These are phyloP conservation scores for Nycticryphes semicollaris DNA, from an alignment of 2,113 vertebrate genomes.

Conservation along the genomic window DNA sequence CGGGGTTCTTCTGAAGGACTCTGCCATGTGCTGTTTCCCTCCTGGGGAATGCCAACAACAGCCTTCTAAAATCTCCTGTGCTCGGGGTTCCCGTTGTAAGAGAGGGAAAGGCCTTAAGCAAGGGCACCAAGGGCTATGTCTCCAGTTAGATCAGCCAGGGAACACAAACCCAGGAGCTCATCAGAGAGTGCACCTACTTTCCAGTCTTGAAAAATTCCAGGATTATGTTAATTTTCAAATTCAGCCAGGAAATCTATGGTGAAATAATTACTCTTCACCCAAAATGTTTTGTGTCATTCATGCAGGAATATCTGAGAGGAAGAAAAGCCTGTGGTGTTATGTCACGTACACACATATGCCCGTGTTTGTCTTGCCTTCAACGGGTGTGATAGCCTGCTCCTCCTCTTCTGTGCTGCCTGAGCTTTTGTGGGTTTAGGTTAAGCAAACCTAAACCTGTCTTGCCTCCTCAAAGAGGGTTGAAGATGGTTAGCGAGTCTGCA, in stretches of 20 bases:
- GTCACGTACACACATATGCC: fast-evolving
- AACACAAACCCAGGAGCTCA: neutral
- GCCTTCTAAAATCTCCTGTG: neutral
- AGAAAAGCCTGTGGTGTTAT: neutral
- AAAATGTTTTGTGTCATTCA: neutral
- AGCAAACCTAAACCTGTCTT: neutral
- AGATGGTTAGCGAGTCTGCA: neutral
- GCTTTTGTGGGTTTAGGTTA: neutral
- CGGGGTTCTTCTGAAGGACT: neutral
- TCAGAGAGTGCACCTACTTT: neutral
- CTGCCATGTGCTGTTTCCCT: neutral
- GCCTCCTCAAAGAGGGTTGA: neutral
- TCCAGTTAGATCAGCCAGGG: neutral
- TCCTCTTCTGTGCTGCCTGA: neutral
- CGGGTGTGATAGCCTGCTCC: neutral
- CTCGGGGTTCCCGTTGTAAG: fast-evolving
- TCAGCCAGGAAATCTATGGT: neutral
- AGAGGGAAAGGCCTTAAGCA: fast-evolving
- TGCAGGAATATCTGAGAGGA: neutral
- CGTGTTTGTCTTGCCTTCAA: neutral
- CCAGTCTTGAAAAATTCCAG: neutral
- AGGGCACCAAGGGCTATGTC: neutral
- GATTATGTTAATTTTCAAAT: neutral
- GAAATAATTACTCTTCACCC: neutral
- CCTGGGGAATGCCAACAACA: neutral